Base-by-base conservation (phyloP, 2,888 invertebrate species). In the Eupithecia exiguata region DNA sequence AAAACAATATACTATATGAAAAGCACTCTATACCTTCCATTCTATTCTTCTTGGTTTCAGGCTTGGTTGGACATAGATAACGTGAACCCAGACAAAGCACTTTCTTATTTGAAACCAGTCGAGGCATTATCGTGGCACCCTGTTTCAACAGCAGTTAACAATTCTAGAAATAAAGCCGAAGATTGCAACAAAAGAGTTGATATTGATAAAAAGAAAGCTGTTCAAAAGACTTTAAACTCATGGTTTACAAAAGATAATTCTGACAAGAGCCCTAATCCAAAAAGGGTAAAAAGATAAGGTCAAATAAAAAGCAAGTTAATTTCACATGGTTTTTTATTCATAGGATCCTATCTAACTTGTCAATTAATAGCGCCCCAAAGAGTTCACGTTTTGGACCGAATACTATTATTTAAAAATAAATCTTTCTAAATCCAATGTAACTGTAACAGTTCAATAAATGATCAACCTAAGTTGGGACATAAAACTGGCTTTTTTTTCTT, bases 121-220 rank as follows among this genome's bases (percentile, higher is more conserved):
- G 91, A 91, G 14, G 79, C 91, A 35, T 82, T 98, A 43, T 86
- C 91, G 36, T 97, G 96, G 96, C 96, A 97, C 88, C 95, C 95
- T 72, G 97, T 98, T 0, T 96, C 97, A 1, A 95, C 95, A 63
- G 83, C 92, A 65, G 97, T 98, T 0, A 97, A 97, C 84, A 97
- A 96, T 86, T 96, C 97, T 0, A 94, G 95, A 73, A 96, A 97
- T 85, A 97, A 97, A 88, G 93, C 92, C 40, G 84, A 88, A 0
- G 90, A 95, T 74, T 96, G 96, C 79, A 96, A 95, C 82, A 95
- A 95, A 80, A 95, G 92, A 49, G 79, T 93, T 58, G 71, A 80
- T 53, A 69, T 82, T 16, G 84, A 87, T 71, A 86, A 89, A 68
- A 91, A 90, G 79, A 85, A 85, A 77, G 84, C 49, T 61, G 68